phyloP scores from a whole-genome alignment of 2,113 vertebrate genomes.

The Tenrec ecaudatus region DNA sequence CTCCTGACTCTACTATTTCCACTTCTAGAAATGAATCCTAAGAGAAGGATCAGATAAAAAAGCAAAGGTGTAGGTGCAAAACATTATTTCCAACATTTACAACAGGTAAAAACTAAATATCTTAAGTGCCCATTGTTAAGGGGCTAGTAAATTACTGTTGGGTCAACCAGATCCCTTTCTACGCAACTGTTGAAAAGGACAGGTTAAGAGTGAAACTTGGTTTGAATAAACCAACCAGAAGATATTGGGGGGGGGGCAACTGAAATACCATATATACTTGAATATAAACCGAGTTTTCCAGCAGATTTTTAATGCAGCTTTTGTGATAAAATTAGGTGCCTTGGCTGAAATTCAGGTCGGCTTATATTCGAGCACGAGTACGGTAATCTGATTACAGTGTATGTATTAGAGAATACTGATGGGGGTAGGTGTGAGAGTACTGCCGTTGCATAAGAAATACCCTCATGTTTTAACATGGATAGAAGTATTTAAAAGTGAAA shows the following conservation, averaged over 20 bases:
- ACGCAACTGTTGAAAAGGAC: background rate
- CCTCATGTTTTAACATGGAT: background rate
- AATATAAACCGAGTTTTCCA: too few relatives aligned
- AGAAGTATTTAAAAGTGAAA: too few relatives aligned
- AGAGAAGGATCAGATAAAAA: slow-evolving; percentile 49
- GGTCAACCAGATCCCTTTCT: slow-evolving; percentile 45
- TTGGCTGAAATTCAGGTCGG: too few relatives aligned
- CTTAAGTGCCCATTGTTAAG: background rate
- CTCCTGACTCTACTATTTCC: slow-evolving; percentile 1
- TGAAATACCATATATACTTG: too few relatives aligned
- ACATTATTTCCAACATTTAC: slow-evolving; percentile 53
- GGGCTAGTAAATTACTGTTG: slow-evolving; percentile 50
- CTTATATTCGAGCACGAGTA: background rate
- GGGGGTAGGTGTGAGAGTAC: slow-evolving; percentile 29
- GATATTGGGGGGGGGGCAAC: background rate
- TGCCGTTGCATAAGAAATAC: background rate
- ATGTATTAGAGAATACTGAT: background rate
- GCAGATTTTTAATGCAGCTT: too few relatives aligned
- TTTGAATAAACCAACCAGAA: background rate
- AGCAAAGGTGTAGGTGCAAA: background rate
- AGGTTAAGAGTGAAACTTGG: slow-evolving; percentile 13
- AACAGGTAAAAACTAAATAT: slow-evolving; percentile 36
- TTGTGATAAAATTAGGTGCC: too few relatives aligned
- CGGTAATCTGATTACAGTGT: slow-evolving; percentile 32
- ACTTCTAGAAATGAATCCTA: slow-evolving; percentile 65